Percentiles rank a stretch among this genome's conserved stretches.
These are phyloP conservation scores for Drosophila sechellia DNA, from an alignment of 1,140 invertebrate species.

Conservation along the genomic window DNA sequence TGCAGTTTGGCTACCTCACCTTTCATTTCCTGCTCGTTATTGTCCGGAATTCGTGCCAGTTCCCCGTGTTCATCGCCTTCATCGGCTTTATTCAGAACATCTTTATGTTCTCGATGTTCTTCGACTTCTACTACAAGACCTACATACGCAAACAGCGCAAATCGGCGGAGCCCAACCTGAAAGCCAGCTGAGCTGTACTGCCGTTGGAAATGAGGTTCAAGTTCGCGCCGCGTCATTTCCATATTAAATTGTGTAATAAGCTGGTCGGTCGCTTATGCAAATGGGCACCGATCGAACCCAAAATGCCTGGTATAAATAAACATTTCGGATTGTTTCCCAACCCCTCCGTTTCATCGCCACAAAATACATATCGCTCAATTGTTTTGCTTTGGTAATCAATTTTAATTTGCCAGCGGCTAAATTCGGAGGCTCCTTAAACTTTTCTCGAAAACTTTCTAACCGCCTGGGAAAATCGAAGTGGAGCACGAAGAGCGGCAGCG, in stretches of 20 bases:
- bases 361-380: conserved; percentile 22
- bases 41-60: conserved; percentile 66
- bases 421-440: conserved; percentile 14
- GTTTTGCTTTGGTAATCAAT: conserved; percentile 51
- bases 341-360: conserved; percentile 8
- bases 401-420: conserved; percentile 44
- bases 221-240: conserved; percentile 41
- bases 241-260: conserved; percentile 51
- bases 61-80: conserved; percentile 59
- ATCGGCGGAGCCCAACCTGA: conserved; percentile 15
- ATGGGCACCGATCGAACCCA: conserved; percentile 36
- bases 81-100: conserved; percentile 72
- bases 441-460: conserved; percentile 2
- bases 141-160: conserved; percentile 53
- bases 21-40: conserved; percentile 86
- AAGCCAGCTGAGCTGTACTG: conserved; percentile 42
- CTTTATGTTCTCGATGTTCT: conserved; percentile 81
- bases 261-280: conserved; percentile 48
- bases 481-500: neutral
- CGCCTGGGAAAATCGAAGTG: conserved; percentile 20
- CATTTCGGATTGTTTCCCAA: conserved; percentile 39
- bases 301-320: conserved; percentile 64
- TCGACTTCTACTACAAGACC: conserved; percentile 76
- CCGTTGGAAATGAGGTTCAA: conserved; percentile 24
- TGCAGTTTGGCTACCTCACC: conserved; percentile 86